Conservation (phyloP, 2,888 invertebrate species). For the Ectemnius lituratus region DNA sequence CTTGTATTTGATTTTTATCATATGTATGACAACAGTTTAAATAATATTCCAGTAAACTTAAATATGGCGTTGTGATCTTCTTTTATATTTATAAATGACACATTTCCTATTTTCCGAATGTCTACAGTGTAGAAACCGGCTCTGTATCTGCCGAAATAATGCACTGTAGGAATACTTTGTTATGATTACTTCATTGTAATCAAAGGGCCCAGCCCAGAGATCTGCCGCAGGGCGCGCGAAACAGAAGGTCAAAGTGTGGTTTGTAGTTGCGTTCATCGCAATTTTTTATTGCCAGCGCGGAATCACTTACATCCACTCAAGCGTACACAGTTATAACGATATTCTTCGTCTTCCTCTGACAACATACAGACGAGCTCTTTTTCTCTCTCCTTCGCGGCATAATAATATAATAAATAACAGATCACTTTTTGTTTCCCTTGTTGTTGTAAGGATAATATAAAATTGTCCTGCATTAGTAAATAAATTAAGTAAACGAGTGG, state of each 20-base stretch:
- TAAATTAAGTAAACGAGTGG: constrained; percentile 74
- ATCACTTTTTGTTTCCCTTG: constrained; percentile 53
- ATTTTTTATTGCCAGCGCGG: constrained; percentile 70
- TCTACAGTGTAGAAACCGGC: too few species aligned
- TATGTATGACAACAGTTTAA: background rate
- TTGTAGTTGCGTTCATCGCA: constrained; percentile 56
- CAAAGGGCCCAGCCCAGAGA: too few species aligned
- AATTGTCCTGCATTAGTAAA: constrained; percentile 70
- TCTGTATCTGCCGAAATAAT: too few species aligned
- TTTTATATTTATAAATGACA: too few species aligned
- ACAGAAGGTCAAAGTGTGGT: constrained; percentile 42
- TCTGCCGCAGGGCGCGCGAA: constrained; percentile 1
- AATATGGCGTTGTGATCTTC: too few species aligned
- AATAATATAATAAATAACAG: constrained; percentile 72
- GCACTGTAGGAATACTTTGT: too few species aligned
- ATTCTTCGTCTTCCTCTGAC: constrained; percentile 67
- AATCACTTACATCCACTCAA: constrained; percentile 64
- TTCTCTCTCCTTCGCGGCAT: constrained; percentile 52
- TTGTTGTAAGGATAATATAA: constrained; percentile 68
- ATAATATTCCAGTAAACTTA: background rate
- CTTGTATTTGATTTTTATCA: background rate
- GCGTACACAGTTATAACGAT: constrained; percentile 73
- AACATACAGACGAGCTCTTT: constrained; percentile 73
- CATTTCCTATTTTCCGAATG: too few species aligned
- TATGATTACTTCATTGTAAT: too few species aligned